Evolutionary conservation across 2,797 vertebrate genomes (phyloP), one percentile per base, ranked within the genome.

Genomic region (Echiichthys vipera): DNA sequence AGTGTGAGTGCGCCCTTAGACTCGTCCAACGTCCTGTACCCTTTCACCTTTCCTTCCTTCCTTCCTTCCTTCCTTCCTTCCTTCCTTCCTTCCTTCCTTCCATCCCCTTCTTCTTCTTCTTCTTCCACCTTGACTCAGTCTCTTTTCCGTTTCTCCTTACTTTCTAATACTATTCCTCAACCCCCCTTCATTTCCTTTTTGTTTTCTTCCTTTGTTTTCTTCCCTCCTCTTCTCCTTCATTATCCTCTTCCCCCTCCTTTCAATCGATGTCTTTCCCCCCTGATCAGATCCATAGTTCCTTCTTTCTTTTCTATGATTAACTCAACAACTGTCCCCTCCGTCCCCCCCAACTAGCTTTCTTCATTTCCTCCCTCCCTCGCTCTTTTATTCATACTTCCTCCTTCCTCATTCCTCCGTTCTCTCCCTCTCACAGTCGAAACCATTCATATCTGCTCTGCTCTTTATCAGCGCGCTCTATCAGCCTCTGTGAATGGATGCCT

Each of bases 381-480:
- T 40, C 24, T 32, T 22, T 49, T 18, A 36, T 39, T 59, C 13
- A 36, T 49, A 24, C 5, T 40, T 39, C n/a, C 27, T 42, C 37
- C 56, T 63, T 56, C 54, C 37, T 74, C 65, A 5, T 36, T 20
- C 27, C 55, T 54, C 25, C 9, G 0, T 40, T 32, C 8, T 57
- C 25, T 37, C 45, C 55, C 12, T n/a, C 65, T 54, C 47, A 1
- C 53, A n/a, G 20, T 65, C 7, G 1, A 25, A n/a, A 14, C 30
- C 9, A 3, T 53, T 80, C 63, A 58, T 77, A 65, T 75, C 71
- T 72, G 29, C 20, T 61, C 54, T 34, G 17, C 24, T 65, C 66
- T 74, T 83, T 87, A 88, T 90, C 87, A 9, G n/a, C 3, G 4
- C 7, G 25, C 78, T 79, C 53, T 71, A 81, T 91, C 88, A 77